A percentile compares a stretch with the other conserved stretches of the same genome.
Conservation (phyloP, 2,888 invertebrate genomes). For the Trissolcus brochymenae region DNA sequence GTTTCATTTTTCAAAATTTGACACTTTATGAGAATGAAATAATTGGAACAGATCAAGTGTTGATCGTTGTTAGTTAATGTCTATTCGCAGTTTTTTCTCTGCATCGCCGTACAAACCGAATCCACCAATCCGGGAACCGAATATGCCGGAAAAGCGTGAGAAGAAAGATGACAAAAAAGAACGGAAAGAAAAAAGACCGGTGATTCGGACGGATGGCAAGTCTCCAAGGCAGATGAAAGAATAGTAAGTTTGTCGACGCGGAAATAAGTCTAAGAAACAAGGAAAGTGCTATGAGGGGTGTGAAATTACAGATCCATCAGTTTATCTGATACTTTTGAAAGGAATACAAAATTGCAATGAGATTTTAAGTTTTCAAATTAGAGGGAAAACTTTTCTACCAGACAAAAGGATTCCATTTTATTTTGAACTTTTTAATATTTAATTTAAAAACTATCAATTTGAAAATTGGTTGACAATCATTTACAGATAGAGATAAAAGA, state of each 20-base stretch:
- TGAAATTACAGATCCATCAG: slow-evolving; percentile 44
- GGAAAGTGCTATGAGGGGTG: slow-evolving; percentile 62
- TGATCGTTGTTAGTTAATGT: slow-evolving; percentile 31
- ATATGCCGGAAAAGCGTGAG: slow-evolving; percentile 61
- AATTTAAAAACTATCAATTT: not conserved
- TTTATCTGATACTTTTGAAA: slow-evolving; percentile 28
- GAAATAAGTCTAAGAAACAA: slow-evolving; percentile 32
- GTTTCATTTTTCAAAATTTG: slow-evolving; percentile 1
- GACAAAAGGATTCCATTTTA: slow-evolving; percentile 27
- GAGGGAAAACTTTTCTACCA: slow-evolving; percentile 2
- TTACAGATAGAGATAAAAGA: not conserved
- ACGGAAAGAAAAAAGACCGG: slow-evolving; percentile 64
- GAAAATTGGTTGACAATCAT: not conserved
- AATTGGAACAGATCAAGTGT: not conserved
- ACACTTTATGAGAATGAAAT: not conserved
- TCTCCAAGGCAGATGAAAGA: too few species aligned
- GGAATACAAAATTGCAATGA: slow-evolving; percentile 56
- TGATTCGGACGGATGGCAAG: slow-evolving; percentile 57
- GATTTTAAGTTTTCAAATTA: not conserved
- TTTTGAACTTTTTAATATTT: not conserved
- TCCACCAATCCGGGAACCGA: slow-evolving; percentile 65
- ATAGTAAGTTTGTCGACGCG: slow-evolving; percentile 11
- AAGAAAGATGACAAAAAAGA: slow-evolving; percentile 63
- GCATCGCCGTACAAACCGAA: slow-evolving; percentile 58
- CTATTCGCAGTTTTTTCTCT: slow-evolving; percentile 46